Base-by-base conservation (phyloP, 2,888 invertebrate species). In the Ophonus ardosiacus region DNA sequence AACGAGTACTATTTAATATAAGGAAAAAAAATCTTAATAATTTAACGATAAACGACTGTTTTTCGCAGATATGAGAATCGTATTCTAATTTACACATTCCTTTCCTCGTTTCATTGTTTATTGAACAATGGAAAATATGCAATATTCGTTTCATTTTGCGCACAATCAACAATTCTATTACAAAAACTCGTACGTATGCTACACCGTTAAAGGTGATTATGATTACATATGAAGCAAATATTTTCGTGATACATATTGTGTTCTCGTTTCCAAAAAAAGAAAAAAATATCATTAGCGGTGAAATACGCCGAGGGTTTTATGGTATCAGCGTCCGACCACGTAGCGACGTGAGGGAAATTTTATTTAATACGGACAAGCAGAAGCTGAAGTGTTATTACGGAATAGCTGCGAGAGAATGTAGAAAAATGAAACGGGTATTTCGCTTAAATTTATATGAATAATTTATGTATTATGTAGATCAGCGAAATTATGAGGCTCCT, bases 371-470 rank as follows among this genome's bases (percentile, higher is more conserved):
- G 1, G 38, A 38, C 0, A 59, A 17, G 18, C 59, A 7, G 59
- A 68, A 21, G 38, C 68, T 68, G 38, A 68, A 68, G 68, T 68
- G 38, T 40, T 68, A 68, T 68, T 68, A 68, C 68, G 68, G 38
- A 68, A 68, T 68, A 38, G 68, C 68, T 68, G 68, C n/a, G 38
- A 8, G 38, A 68, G 38, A 68, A 68, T 68, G 68, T 68, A 68
- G 68, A 68, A 68, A 68, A 68, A 68, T 68, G 68, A 68, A 68
- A 38, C 68, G 13, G 38, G 68, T 68, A 68, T 68, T 68, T 38
- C 68, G 68, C 38, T 68, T 68, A 68, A 68, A 68, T 68, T 68
- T 68, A 38, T 68, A 68, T 68, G 68, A 68, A 68, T 68, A 68
- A 68, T 68, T 68, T 68, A 68, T 68, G 15, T 68, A 68, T 68